phyloP scores from a whole-genome alignment of 2,888 invertebrate species.

The Bellardia pandia region DNA sequence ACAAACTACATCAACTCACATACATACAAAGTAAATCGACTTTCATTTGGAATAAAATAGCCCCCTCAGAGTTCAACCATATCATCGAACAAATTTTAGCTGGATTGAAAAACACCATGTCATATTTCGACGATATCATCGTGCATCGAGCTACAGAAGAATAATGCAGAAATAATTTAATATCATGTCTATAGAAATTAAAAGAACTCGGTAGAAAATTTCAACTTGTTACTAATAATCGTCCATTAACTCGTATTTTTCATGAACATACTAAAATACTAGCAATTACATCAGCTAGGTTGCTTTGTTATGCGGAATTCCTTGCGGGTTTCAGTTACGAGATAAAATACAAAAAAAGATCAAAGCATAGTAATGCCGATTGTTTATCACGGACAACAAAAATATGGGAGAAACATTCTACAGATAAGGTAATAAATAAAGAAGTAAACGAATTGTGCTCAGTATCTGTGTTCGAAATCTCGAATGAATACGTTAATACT shows the following conservation, averaged over 20 bases:
- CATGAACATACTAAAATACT: conserved; percentile 58
- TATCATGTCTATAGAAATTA: conserved; percentile 58
- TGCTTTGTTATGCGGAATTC: conserved; percentile 60
- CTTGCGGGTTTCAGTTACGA: conserved; percentile 59
- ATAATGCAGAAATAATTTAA: conserved; percentile 67
- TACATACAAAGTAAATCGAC: conserved; percentile 47
- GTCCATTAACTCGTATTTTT: conserved; percentile 56
- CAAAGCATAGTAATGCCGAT: conserved; percentile 50
- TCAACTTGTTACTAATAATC: conserved; percentile 64
- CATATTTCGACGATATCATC: conserved; percentile 67
- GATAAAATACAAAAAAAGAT: conserved; percentile 55
- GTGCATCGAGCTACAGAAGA: conserved; percentile 58
- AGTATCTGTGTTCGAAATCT: too few species aligned
- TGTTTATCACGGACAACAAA: conserved; percentile 58
- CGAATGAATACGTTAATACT: too few species aligned
- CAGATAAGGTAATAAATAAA: too few species aligned
- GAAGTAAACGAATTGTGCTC: too few species aligned
- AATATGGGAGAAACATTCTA: too few species aligned
- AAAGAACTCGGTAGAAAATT: conserved; percentile 60
- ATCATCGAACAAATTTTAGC: conserved; percentile 71
- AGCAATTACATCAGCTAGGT: conserved; percentile 27
- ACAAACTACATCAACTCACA: conserved; percentile 63
- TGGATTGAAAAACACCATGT: conserved; percentile 66
- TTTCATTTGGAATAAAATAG: conserved; percentile 60
- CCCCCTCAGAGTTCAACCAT: conserved; percentile 67